These are phyloP conservation scores for Aythya baeri DNA, from an alignment of 2,113 vertebrate genomes.

Conservation along the genomic window DNA sequence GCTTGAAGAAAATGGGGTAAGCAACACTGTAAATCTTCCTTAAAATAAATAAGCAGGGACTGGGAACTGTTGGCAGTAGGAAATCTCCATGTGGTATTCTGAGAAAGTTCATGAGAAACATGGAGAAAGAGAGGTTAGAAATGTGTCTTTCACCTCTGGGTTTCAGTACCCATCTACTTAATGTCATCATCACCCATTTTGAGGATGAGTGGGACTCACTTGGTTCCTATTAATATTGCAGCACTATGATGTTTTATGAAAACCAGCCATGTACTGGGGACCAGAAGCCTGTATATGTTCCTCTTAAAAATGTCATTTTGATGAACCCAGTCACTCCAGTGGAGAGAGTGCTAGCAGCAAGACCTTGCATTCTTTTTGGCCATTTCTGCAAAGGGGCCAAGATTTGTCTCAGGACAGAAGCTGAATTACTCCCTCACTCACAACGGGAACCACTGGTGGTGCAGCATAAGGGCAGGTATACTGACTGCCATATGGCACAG, in stretches of 20 bases:
- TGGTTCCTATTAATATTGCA: not conserved
- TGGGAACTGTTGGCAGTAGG: not conserved
- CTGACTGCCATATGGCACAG: not conserved
- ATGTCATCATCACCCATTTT: not conserved
- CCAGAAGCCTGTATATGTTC: not conserved
- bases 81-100: not conserved
- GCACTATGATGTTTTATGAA: not conserved
- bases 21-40: constrained; percentile 34
- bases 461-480: not conserved
- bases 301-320: not conserved
- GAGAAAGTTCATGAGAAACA: not conserved
- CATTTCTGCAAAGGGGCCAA: not conserved
- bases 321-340: not conserved
- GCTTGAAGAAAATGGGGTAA: constrained; percentile 91
- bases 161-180: not conserved
- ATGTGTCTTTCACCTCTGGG: not conserved
- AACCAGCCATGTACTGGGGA: not conserved
- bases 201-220: not conserved
- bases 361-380: not conserved
- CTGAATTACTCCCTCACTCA: not conserved
- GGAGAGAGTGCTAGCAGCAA: not conserved
- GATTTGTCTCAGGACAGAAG: not conserved
- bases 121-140: not conserved
- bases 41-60: not conserved
- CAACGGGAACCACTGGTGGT: not conserved